Base-by-base conservation (phyloP, 2,113 vertebrate genomes). In the Cynocephalus volans region DNA sequence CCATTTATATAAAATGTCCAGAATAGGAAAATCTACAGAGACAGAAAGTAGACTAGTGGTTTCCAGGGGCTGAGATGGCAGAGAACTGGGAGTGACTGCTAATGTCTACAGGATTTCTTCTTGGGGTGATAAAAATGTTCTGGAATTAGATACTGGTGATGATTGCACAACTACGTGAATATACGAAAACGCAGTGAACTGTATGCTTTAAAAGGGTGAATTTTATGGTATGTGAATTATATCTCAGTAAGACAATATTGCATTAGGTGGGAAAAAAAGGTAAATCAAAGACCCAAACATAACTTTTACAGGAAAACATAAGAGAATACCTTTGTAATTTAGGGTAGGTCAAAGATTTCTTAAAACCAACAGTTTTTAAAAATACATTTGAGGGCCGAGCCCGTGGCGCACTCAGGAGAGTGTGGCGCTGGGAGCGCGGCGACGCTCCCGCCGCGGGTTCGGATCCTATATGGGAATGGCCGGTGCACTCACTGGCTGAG, bases 231-330 rank as follows among this genome's bases (percentile, higher is more conserved):
- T 54, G 21, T 84, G 8, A 84, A 50, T 89, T 72, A 64, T 52
- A 88, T n/a, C 54, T 94, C 19, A 72, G 65, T 52, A 72, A 97
- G 93, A 82, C 54, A 94, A 50, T 41, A 23, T 13, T 36, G 18
- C 54, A 36, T 70, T 24, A 50, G 52, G 50, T 8, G 67, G 18
- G 50, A 31, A 24, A 73, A 77, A 84, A 96, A 84, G n/a, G 75
- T 77, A 6, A 23, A 77, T 65, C 80, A 75, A 82, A 88, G 89
- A 50, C 21, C 81, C 82, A 72, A 86, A 48, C 31, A 24, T 54
- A 86, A 76, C 5, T 41, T 73, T 86, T 56, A 56, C 13, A 54
- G 84, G 81, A 94, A 88, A 91, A 72, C 6, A 5, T 21, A 58
- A 90, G 52, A 81, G 18, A 88, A 45, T 94, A 26, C 41, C 48